phyloP scores from a whole-genome alignment of 2,797 vertebrate genomes.

The Clarias platycephalus region DNA sequence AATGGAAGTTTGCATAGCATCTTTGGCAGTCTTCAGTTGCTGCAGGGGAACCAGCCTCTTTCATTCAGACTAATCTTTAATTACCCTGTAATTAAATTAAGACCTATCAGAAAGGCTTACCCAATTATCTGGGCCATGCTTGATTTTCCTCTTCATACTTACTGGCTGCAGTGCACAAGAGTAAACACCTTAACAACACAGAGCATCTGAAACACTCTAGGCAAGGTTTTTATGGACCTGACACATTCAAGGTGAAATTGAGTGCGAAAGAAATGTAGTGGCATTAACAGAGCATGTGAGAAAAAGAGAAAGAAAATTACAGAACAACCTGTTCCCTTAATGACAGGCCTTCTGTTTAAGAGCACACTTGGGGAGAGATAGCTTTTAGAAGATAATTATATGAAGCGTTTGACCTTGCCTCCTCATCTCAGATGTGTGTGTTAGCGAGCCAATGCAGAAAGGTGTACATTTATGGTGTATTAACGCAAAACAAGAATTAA shows the following conservation, averaged over 20 bases:
- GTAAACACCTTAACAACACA: constrained; percentile 38
- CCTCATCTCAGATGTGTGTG: not conserved
- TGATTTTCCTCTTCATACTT: constrained; percentile 41
- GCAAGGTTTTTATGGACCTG: constrained; percentile 25
- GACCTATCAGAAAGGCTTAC: constrained; percentile 41
- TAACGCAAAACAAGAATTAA: constrained; percentile 9
- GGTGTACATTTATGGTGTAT: not conserved
- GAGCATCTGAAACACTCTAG: constrained; percentile 9
- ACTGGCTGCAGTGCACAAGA: constrained; percentile 14
- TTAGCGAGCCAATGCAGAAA: not conserved
- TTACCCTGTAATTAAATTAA: constrained; percentile 58
- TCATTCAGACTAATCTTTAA: constrained; percentile 52
- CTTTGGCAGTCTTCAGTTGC: constrained; percentile 34
- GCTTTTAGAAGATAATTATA: constrained; percentile 36
- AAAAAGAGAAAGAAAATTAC: constrained; percentile 1
- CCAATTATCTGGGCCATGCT: constrained; percentile 52
- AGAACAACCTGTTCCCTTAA: constrained; percentile 28
- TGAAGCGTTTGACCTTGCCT: constrained; percentile 26
- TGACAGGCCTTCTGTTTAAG: constrained; percentile 23
- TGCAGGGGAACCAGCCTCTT: constrained; percentile 25
- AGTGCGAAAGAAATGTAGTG: constrained; percentile 40
- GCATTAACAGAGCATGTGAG: not conserved
- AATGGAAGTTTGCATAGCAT: constrained; percentile 23
- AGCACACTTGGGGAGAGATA: not conserved
- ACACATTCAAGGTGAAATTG: constrained; percentile 30